These are phyloP conservation scores for Drosophila prostipennis DNA, from an alignment of 2,888 invertebrate species.

Conservation along the genomic window DNA sequence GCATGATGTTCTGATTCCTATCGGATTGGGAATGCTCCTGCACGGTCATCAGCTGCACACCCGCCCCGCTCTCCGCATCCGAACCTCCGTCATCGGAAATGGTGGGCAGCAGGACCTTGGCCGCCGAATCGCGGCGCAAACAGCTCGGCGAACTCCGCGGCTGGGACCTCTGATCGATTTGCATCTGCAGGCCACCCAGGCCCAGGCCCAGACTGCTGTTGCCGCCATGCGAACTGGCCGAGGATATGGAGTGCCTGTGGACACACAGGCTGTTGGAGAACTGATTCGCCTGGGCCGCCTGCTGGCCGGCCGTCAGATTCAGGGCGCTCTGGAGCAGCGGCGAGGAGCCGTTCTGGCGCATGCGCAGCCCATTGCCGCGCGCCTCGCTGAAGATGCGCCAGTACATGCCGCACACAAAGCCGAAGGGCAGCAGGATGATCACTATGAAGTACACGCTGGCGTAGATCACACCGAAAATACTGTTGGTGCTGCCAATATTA, in stretches of 20 bases:
- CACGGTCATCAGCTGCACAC: conserved; percentile 62
- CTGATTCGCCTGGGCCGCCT: conserved; percentile 48
- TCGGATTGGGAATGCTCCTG: conserved; percentile 69
- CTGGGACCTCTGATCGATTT: conserved; percentile 80
- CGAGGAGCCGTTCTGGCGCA: conserved; percentile 84
- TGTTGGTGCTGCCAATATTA: conserved; percentile 68
- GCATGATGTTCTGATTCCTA: conserved; percentile 81
- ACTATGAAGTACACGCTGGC: conserved; percentile 83
- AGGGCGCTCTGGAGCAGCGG: conserved; percentile 84
- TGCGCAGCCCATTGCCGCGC: conserved; percentile 83
- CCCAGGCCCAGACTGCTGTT: conserved; percentile 48
- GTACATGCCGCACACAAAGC: conserved; percentile 84
- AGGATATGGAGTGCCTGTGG: conserved; percentile 82
- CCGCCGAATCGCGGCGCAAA: conserved; percentile 81
- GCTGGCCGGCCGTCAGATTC: conserved; percentile 78
- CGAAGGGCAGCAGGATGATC: conserved; percentile 84
- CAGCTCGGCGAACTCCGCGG: conserved; percentile 71
- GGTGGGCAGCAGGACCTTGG: conserved; percentile 79
- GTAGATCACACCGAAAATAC: conserved; percentile 80
- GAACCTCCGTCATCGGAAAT: conserved; percentile 80
- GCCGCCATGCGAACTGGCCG: conserved; percentile 78
- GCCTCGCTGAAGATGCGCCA: conserved; percentile 84
- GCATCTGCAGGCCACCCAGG: conserved; percentile 80
- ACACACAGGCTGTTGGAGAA: conserved; percentile 78
- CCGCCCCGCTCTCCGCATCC: conserved; percentile 58